These are phyloP conservation scores for Noctuana brunneofusca DNA, from an alignment of 2,888 invertebrate species.

Conservation along the genomic window DNA sequence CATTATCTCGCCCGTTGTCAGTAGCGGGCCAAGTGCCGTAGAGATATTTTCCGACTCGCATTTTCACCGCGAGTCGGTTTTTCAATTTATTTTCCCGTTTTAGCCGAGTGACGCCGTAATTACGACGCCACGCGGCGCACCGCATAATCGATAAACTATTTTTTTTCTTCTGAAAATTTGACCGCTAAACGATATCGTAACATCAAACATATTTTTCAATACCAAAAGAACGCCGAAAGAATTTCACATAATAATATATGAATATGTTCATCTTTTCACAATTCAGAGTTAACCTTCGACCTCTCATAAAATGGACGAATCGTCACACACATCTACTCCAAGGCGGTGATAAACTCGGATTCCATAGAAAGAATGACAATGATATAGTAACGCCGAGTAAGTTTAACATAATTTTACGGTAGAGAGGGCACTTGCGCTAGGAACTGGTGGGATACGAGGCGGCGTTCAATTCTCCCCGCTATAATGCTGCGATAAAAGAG, in stretches of 20 bases:
- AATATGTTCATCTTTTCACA: background rate
- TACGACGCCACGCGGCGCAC: constrained; percentile 60
- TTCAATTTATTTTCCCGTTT: constrained; percentile 79
- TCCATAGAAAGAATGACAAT: constrained; percentile 56
- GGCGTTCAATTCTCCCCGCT: constrained; percentile 68
- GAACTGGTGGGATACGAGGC: constrained; percentile 60
- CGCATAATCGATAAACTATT: constrained; percentile 63
- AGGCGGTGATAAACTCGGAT: constrained; percentile 44
- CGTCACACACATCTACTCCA: constrained; percentile 5
- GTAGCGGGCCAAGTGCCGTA: constrained; percentile 63
- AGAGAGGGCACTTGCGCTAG: constrained; percentile 64
- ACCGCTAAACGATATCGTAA: constrained; percentile 38
- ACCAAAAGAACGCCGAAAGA: background rate
- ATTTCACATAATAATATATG: too few species aligned
- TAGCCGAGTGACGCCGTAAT: constrained; percentile 75
- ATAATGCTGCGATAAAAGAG: constrained; percentile 77
- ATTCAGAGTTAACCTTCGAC: background rate
- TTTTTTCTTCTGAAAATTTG: constrained; percentile 46
- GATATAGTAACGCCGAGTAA: constrained; percentile 62
- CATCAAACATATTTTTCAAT: constrained; percentile 30
- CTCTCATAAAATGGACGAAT: background rate
- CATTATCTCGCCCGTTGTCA: constrained; percentile 69
- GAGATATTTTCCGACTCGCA: constrained; percentile 68
- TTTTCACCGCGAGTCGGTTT: constrained; percentile 72
- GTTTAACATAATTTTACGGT: constrained; percentile 78